These are phyloP conservation scores for Beaufortia kweichowensis DNA, from an alignment of 2,113 vertebrate species.

Conservation along the genomic window DNA sequence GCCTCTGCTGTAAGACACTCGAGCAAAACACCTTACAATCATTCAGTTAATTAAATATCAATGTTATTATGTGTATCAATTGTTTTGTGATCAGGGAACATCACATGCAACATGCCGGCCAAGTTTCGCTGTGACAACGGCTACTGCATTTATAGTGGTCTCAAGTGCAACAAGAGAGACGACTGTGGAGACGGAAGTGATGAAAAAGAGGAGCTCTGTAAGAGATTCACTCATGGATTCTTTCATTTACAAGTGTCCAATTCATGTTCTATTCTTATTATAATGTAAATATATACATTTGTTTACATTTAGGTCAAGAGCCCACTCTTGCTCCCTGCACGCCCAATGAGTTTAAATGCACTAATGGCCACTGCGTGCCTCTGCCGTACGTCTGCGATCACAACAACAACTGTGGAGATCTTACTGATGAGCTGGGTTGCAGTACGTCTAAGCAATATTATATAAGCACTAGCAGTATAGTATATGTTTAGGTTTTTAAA, in stretches of 20 bases:
- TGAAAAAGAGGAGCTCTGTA: constrained; percentile 88
- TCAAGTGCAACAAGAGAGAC: constrained; percentile 86
- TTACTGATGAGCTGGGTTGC: constrained; percentile 91
- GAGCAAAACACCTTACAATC: no score
- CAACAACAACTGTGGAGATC: constrained; percentile 90
- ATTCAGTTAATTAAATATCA: no score
- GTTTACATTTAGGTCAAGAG: constrained; percentile 73
- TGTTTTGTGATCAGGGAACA: constrained; percentile 74
- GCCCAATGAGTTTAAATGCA: constrained; percentile 91
- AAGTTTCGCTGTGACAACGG: constrained; percentile 95
- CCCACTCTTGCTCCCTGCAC: constrained; percentile 87
- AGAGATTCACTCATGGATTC: constrained; percentile 55
- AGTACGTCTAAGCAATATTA: constrained; percentile 78
- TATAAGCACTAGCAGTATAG: not conserved
- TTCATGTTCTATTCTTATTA: no score
- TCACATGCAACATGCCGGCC: constrained; percentile 81
- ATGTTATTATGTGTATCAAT: not conserved
- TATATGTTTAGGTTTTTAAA: no score
- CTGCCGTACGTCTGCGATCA: constrained; percentile 89
- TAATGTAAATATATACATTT: constrained; percentile 13
- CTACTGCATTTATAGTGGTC: constrained; percentile 90
- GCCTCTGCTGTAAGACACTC: constrained; percentile 87
- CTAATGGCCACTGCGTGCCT: constrained; percentile 84
- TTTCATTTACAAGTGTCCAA: not conserved
- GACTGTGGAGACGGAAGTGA: constrained; percentile 95